phyloP scores from a whole-genome alignment of 1,140 invertebrate genomes.

The Drosophila leontia region DNA sequence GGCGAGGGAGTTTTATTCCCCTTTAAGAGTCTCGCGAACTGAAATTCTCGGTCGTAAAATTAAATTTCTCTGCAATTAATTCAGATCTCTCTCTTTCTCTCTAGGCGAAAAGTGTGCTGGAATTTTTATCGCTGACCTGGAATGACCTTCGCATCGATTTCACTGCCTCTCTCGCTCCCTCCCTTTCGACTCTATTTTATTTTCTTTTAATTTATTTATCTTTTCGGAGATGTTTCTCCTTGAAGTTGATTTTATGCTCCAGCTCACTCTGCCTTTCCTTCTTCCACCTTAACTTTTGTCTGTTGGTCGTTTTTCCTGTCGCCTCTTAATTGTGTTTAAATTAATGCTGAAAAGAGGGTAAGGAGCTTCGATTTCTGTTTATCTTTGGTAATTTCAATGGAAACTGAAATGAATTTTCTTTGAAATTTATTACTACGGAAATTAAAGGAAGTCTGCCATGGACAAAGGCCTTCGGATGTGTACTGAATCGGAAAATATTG shows the following conservation, averaged over 20 bases:
- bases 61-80: conserved; percentile 57
- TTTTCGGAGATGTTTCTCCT: conserved; percentile 21
- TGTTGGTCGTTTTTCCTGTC: conserved; percentile 25
- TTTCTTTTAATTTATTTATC: conserved; percentile 60
- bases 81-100: conserved; percentile 11
- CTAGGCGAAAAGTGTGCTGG: conserved; percentile 13
- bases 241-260: conserved; percentile 46
- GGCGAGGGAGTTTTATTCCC: conserved; percentile 24
- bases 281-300: conserved; percentile 21
- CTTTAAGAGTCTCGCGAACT: conserved; percentile 34
- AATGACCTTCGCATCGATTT: conserved; percentile 53
- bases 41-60: conserved; percentile 53
- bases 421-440: conserved; percentile 35
- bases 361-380: conserved; percentile 46
- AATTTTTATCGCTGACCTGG: conserved; percentile 57
- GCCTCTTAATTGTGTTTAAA: conserved; percentile 60
- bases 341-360: conserved; percentile 16
- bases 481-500: background rate
- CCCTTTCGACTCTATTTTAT: conserved; percentile 11
- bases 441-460: conserved; percentile 15
- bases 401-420: conserved; percentile 40
- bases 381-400: conserved; percentile 41
- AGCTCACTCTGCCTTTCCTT: background rate
- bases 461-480: background rate
- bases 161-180: background rate